phyloP scores from a whole-genome alignment of 2,113 vertebrate genomes.

The Paraplagusia blochii region DNA sequence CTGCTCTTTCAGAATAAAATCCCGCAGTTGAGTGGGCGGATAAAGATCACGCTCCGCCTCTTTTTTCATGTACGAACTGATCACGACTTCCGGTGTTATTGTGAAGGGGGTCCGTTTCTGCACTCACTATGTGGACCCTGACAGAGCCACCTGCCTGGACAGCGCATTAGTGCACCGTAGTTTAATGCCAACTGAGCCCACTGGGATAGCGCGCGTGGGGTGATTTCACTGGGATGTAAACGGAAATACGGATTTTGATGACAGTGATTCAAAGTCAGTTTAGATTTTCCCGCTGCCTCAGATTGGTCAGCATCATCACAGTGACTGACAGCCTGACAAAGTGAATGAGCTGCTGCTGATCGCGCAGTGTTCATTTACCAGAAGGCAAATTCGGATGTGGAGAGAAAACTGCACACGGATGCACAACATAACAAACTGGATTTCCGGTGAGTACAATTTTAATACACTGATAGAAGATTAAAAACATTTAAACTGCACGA shows the following conservation, averaged over 20 bases:
- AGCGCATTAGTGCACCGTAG: slow-evolving; percentile 49
- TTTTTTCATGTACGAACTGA: neutral
- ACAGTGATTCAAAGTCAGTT: neutral
- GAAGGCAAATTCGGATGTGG: slow-evolving; percentile 61
- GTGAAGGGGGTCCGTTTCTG: slow-evolving; percentile 8
- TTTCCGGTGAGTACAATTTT: slow-evolving; percentile 56
- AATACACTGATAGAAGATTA: neutral
- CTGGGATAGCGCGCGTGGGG: slow-evolving; percentile 8
- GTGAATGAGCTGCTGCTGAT: slow-evolving; percentile 17
- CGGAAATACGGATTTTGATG: slow-evolving; percentile 2
- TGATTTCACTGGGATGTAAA: slow-evolving; percentile 7
- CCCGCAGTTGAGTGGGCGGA: too few relatives aligned
- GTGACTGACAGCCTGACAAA: slow-evolving; percentile 7
- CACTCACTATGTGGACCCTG: neutral
- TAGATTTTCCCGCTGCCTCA: slow-evolving; percentile 3
- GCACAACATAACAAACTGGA: slow-evolving; percentile 72
- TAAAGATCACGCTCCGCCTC: too few relatives aligned
- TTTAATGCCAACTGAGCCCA: slow-evolving; percentile 32
- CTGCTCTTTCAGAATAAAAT: too few relatives aligned
- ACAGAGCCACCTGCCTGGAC: neutral
- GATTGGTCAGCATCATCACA: slow-evolving; percentile 1
- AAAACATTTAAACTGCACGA: too few relatives aligned
- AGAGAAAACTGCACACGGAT: slow-evolving; percentile 68
- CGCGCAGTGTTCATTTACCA: slow-evolving; percentile 22
- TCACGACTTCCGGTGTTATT: slow-evolving; percentile 1